A percentile compares a stretch with the other conserved stretches of the same genome.
Conservation (phyloP, 1,140 invertebrate genomes). For the Orchestia grillus region DNA sequence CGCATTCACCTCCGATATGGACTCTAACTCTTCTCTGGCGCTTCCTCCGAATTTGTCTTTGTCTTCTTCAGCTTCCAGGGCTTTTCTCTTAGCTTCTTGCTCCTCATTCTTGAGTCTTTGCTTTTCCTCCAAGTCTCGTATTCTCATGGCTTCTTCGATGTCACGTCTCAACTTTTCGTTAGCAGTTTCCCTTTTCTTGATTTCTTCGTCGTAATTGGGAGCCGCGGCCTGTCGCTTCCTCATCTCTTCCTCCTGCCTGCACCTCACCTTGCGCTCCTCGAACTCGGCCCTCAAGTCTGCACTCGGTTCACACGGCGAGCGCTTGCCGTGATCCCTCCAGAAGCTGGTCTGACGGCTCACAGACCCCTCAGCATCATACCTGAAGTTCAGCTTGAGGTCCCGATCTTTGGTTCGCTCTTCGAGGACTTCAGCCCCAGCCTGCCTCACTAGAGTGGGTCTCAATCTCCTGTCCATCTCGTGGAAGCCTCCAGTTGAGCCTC, state of each 20-base stretch:
- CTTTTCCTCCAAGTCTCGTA: conserved; percentile 40
- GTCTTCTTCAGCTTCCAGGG: conserved; percentile 32
- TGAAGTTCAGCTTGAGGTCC: conserved; percentile 22
- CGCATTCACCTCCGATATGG: conserved; percentile 27
- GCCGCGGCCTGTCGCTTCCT: not conserved
- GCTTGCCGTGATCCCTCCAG: conserved; percentile 21
- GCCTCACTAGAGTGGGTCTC: conserved; percentile 28
- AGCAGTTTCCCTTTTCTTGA: conserved; percentile 36
- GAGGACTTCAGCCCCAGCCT: conserved; percentile 19
- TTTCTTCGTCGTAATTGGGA: conserved; percentile 32
- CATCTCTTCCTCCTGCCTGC: conserved; percentile 6
- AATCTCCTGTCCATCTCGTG: conserved; percentile 33
- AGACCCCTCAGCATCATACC: not conserved
- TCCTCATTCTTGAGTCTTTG: not conserved
- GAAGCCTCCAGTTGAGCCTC: conserved; percentile 16
- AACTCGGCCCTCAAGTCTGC: not conserved
- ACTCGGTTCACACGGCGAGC: conserved; percentile 10
- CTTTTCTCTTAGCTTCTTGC: conserved; percentile 6
- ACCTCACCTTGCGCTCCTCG: conserved; percentile 12
- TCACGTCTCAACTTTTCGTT: conserved; percentile 44
- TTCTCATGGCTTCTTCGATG: conserved; percentile 51
- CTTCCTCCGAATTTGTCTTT: conserved; percentile 24
- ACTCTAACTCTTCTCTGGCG: conserved; percentile 3
- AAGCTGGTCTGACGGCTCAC: not conserved
- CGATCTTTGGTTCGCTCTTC: not conserved